These are phyloP conservation scores for Helogale parvula DNA, from an alignment of 2,113 vertebrate species.

Conservation along the genomic window DNA sequence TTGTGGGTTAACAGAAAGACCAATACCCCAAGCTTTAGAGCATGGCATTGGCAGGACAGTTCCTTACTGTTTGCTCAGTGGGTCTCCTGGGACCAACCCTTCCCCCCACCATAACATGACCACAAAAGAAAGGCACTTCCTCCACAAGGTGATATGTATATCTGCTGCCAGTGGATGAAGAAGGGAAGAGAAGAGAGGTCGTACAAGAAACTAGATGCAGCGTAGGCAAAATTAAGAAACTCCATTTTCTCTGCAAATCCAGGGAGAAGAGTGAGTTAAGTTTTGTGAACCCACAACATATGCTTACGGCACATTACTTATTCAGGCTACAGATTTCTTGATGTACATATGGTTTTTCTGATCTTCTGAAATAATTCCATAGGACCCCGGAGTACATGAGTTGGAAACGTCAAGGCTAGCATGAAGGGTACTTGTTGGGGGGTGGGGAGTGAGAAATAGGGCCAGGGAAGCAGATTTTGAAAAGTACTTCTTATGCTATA, in stretches of 20 bases:
- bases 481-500: background rate
- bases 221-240: background rate
- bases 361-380: constrained; percentile 46
- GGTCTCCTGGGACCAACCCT: background rate
- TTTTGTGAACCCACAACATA: constrained; percentile 4
- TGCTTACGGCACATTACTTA: constrained; percentile 48
- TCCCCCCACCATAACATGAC: background rate
- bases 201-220: background rate
- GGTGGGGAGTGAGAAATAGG: background rate
- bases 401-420: background rate
- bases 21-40: background rate
- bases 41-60: background rate
- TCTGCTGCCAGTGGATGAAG: background rate
- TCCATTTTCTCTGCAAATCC: background rate
- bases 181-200: background rate
- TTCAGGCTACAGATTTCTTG: constrained; percentile 7
- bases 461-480: constrained; percentile 5
- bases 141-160: background rate
- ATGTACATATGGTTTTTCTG: constrained; percentile 27
- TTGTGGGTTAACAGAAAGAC: background rate
- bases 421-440: background rate
- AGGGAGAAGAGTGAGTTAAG: constrained; percentile 18
- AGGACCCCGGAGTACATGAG: background rate
- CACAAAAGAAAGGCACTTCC: background rate
- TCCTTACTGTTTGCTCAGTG: background rate